Conservation (phyloP, 2,888 invertebrate genomes). For the Andrena fulva region DNA sequence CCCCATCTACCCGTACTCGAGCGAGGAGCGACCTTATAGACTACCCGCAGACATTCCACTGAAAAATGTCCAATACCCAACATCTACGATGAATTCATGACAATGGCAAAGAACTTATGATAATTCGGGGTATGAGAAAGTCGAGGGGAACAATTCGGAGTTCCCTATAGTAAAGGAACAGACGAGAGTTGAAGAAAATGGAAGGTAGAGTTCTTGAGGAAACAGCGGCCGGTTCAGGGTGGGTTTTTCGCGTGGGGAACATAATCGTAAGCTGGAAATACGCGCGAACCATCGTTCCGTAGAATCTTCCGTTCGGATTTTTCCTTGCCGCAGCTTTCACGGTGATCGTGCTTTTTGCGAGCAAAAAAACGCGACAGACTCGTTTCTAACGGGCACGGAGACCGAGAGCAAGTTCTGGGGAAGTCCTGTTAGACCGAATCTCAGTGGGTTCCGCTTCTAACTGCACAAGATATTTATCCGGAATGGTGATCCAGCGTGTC, state of each 20-base stretch:
- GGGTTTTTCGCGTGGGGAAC: slow-evolving; percentile 18
- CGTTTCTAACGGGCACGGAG: slow-evolving; percentile 14
- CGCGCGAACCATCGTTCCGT: slow-evolving; percentile 34
- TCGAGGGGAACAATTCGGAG: neutral
- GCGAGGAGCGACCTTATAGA: too few relatives aligned
- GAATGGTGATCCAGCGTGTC: slow-evolving; percentile 37
- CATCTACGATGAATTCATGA: neutral
- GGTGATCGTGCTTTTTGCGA: slow-evolving; percentile 3
- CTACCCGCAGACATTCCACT: neutral
- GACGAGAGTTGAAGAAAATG: slow-evolving; percentile 26
- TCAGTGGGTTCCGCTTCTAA: neutral
- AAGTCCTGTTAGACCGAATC: slow-evolving; percentile 10
- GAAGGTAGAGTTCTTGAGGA: neutral
- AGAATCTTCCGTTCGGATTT: slow-evolving; percentile 43
- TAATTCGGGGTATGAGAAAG: neutral
- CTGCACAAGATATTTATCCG: slow-evolving; percentile 31
- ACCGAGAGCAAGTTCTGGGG: slow-evolving; percentile 14
- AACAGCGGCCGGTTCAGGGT: neutral
- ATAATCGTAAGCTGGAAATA: slow-evolving; percentile 66
- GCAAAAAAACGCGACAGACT: neutral
- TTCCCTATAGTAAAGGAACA: neutral
- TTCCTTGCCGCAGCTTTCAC: slow-evolving; percentile 14
- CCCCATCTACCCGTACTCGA: neutral
- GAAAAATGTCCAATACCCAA: neutral
- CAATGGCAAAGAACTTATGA: neutral